Base-by-base conservation (phyloP, 2,888 invertebrate genomes). In the Marronus borbonicus region DNA sequence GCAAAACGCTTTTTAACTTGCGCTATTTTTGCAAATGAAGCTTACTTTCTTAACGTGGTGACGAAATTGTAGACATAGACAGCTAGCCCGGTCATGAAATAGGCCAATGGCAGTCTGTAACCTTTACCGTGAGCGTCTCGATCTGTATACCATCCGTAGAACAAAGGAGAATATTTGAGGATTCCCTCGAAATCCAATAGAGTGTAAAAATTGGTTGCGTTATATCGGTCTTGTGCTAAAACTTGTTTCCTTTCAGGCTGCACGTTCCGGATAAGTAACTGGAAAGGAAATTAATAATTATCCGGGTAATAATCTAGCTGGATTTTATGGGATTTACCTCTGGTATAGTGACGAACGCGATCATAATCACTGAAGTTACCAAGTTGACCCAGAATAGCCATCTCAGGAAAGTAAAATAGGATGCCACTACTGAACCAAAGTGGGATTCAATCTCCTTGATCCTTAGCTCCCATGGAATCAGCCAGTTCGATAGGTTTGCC, bases 371-470 rank as follows among this genome's bases (percentile, higher is more conserved):
- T 0, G 95, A 94, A 82, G 98, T 95, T 82, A 97, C 95, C 76
- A 97, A 91, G 89, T 99, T 99, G 80, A 98, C 95, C 95, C 97
- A 98, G 89, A 98, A 96, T 76, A 99, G 90, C 98, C 98, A 99
- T 65, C 98, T 92, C 12, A 98, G 92, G 88, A 99, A 99, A 12
- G 96, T 97, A 89, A 99, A 99, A 90, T 99, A 99, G 1, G 98
- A 98, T 0, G 98, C 98, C 10, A 99, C 98, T 0, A 97, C 98
- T 0, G 98, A 98, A 14, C 98, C 98, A 85, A 98, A 99, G 89
- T 98, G 98, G 20, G 98, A 98, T 89, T 99, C 99, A 77, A 99
- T 98, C 89, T 96, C 95, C 89, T 98, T 99, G 84, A 99, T 98
- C 79, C 97, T 93, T 81, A 94, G 90, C 87, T 98, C 98, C 98